These are phyloP conservation scores for Drosophila borborema DNA, from an alignment of 2,888 invertebrate species.

Conservation along the genomic window DNA sequence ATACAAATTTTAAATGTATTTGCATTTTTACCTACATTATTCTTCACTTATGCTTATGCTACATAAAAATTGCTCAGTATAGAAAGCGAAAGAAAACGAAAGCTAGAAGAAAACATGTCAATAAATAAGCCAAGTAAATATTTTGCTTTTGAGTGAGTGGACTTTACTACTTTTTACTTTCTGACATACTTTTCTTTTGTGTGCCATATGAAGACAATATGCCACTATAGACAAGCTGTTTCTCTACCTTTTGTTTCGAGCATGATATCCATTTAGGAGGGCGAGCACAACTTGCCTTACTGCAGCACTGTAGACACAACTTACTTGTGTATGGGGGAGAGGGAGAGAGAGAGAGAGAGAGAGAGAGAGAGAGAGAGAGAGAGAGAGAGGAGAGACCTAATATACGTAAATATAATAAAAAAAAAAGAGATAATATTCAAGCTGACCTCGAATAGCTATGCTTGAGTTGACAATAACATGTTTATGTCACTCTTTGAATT, in stretches of 20 bases:
- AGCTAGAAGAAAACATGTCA: background rate
- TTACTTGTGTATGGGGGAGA: background rate
- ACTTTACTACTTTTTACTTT: background rate
- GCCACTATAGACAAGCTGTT: background rate
- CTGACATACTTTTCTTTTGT: background rate
- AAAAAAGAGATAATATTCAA: slow-evolving; percentile 36
- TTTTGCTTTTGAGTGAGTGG: background rate
- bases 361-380: background rate
- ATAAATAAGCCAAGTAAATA: background rate
- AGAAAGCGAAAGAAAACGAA: background rate
- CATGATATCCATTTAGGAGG: slow-evolving; percentile 25
- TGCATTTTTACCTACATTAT: too few species aligned
- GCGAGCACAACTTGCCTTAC: background rate
- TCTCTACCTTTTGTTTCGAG: slow-evolving; percentile 21
- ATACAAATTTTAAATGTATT: too few species aligned
- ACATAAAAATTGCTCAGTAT: too few species aligned
- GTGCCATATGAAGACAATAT: background rate
- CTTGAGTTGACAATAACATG: background rate
- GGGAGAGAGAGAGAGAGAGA: background rate
- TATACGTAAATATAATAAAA: slow-evolving; percentile 59
- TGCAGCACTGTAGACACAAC: slow-evolving; percentile 20
- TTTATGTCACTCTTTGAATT: background rate
- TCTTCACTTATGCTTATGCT: too few species aligned
- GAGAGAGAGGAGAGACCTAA: slow-evolving; percentile 29
- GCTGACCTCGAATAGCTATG: slow-evolving; percentile 37